Conservation (phyloP, 64 coral and sea anemone species). For the Pocillopora damicornis region DNA sequence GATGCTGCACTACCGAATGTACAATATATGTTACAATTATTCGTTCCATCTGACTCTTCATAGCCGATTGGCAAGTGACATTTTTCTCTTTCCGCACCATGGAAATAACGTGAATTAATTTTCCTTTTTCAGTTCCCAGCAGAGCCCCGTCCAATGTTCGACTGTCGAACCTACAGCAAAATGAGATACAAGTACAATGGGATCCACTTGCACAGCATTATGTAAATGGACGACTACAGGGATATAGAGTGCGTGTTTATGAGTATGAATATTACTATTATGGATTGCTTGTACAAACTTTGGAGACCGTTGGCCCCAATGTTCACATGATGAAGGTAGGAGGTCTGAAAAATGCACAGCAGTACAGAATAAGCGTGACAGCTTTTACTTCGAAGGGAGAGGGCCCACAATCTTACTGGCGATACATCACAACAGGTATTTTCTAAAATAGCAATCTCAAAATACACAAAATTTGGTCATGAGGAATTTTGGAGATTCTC, state of each 20-base stretch:
- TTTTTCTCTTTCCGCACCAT: too few species aligned
- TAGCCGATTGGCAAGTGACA: too few species aligned
- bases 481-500: too few species aligned
- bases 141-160: not conserved
- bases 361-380: not conserved
- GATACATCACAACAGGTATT: not conserved
- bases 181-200: not conserved
- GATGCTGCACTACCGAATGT: too few species aligned
- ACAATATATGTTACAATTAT: too few species aligned
- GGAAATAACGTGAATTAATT: too few species aligned
- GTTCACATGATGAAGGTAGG: not conserved
- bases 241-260: not conserved
- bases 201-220: not conserved
- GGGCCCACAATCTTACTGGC: not conserved
- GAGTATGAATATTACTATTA: not conserved
- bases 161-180: not conserved
- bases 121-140: not conserved
- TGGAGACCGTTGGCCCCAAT: not conserved
- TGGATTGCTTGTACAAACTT: not conserved
- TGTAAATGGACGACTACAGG: not conserved
- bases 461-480: too few species aligned
- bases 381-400: constrained; percentile 1
- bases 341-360: not conserved
- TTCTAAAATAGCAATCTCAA: too few species aligned
- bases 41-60: too few species aligned